A percentile compares a stretch with the other conserved stretches of the same genome.
These are phyloP conservation scores for Butastur rufipennis DNA, from an alignment of 2,113 vertebrate species.

Conservation along the genomic window DNA sequence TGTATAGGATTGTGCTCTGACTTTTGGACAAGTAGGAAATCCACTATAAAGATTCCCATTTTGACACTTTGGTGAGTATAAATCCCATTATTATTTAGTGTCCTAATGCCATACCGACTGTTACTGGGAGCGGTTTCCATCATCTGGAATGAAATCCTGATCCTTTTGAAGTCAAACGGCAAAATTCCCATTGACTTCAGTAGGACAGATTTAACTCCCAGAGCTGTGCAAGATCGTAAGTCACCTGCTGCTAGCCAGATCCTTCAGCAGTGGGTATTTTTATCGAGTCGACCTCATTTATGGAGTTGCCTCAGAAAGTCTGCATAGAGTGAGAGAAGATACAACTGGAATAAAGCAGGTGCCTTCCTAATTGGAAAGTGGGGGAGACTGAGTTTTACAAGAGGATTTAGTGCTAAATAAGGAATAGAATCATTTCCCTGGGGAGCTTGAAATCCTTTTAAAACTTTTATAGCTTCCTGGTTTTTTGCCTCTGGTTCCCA, in stretches of 20 bases:
- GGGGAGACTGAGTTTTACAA: background rate
- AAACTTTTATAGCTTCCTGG: slow-evolving; percentile 21
- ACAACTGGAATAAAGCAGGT: slow-evolving; percentile 27
- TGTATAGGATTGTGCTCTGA: background rate
- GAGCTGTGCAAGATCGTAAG: background rate
- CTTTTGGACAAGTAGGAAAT: background rate
- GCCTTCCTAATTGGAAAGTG: slow-evolving; percentile 24
- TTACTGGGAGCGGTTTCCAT: background rate
- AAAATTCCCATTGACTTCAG: background rate
- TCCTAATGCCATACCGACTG: background rate
- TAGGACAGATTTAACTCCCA: background rate
- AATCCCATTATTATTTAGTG: background rate
- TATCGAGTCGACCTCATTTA: background rate
- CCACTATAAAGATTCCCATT: background rate
- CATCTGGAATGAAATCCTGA: background rate
- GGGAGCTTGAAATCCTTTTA: background rate
- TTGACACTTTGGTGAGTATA: background rate
- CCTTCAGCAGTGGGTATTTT: background rate
- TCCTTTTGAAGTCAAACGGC: background rate
- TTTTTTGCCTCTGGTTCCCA: background rate
- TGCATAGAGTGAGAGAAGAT: background rate
- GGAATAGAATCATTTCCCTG: background rate
- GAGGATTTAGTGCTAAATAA: slow-evolving; percentile 40
- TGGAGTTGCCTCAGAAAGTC: background rate
- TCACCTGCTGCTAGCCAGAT: background rate